Base-by-base conservation (phyloP, 2,888 invertebrate species). In the Phyllotreta cruciferae region DNA sequence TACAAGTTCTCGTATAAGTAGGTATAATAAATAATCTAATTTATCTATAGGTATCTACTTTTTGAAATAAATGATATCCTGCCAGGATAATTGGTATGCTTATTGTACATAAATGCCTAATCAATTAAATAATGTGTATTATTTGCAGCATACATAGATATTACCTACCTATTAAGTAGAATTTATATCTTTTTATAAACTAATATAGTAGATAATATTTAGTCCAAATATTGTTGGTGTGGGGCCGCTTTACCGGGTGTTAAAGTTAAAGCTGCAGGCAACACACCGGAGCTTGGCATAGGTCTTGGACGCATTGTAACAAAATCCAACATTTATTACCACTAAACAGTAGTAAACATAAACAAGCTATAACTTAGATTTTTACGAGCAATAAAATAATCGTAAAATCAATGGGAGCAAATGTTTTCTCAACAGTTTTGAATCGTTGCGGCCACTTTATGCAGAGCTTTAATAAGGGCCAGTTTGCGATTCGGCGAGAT, bases 311-410 rank as follows among this genome's bases (percentile, higher is more conserved):
- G 74, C 71, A 74, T 73, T 75, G 73, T 74, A 74, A 73, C 73
- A 66, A 71, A 73, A 74, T 72, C 79, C 79, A 76, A 78, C 80
- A 75, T 80, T 80, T 81, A 81, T 79, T 77, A 76, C 80, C 75
- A 77, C 78, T 77, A 79, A 80, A 80, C 80, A 79, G 80, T 78
- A 80, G 79, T 80, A 79, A 80, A 80, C 78, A 80, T 82, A 82
- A 81, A 82, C 82, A 81, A 78, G 81, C 79, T 75, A 79, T 82
- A 81, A 82, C 78, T 80, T 78, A 74, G 79, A 81, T 81, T 81
- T 82, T 82, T 81, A 81, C 78, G 78, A 77, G 64, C 70, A 75
- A 75, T 81, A 78, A 79, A 80, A 79, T 75, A 76, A 77, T 80
- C 81, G 79, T 81, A 81, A 82, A 81, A 81, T 81, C 80, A 79